phyloP scores from a whole-genome alignment of 1,140 invertebrate genomes.

The Zaprionus taronus region DNA sequence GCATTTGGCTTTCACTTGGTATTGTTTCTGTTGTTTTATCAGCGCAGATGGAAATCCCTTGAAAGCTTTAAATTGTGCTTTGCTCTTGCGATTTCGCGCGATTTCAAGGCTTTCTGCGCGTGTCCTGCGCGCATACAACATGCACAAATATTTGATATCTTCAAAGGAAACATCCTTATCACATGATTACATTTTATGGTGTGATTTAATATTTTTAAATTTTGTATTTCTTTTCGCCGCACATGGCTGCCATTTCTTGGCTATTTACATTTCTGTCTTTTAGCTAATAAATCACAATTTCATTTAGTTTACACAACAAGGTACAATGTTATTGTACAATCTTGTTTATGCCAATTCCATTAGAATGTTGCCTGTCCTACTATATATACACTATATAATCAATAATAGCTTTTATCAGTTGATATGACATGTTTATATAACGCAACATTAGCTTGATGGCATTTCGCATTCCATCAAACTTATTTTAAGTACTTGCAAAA shows the following conservation, averaged over 20 bases:
- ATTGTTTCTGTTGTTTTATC: constrained; percentile 32
- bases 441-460: not conserved
- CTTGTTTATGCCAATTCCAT: constrained; percentile 16
- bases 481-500: not conserved
- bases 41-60: constrained; percentile 24
- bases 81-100: constrained; percentile 18
- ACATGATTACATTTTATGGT: not conserved
- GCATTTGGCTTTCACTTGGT: constrained; percentile 41
- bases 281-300: constrained; percentile 13
- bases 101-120: constrained; percentile 35
- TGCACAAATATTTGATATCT: not conserved
- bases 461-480: not conserved
- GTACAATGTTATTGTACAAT: constrained; percentile 15
- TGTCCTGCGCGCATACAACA: not conserved
- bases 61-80: constrained; percentile 34
- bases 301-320: constrained; percentile 8
- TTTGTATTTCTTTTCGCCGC: not conserved
- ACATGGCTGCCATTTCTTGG: not conserved
- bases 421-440: constrained; percentile 1
- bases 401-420: not conserved
- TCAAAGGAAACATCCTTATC: not conserved
- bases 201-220: not conserved
- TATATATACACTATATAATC: not conserved
- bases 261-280: not conserved
- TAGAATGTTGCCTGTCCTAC: not conserved